phyloP scores from a whole-genome alignment of 2,113 vertebrate species.

The Triplophysa rosa region DNA sequence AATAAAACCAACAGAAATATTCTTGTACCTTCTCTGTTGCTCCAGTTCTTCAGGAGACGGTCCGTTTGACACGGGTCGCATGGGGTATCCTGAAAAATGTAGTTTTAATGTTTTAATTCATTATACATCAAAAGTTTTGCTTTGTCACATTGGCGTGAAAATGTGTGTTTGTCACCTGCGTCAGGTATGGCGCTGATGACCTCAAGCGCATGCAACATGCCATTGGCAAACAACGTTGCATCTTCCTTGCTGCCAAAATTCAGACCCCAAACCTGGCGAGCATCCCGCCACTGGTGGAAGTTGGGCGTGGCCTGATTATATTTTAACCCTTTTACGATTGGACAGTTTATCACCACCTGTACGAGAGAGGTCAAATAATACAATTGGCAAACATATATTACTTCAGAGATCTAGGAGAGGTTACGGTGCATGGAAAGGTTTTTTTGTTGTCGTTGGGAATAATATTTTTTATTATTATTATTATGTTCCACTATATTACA shows the following conservation, averaged over 20 bases:
- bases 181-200: constrained; percentile 71
- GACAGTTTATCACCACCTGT: constrained; percentile 93
- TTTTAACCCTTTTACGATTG: constrained; percentile 83
- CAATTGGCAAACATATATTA: not conserved
- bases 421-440: too few relatives aligned
- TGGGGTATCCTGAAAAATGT: constrained; percentile 64
- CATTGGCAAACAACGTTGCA: constrained; percentile 77
- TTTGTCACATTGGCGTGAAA: not conserved
- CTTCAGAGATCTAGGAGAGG: too few relatives aligned
- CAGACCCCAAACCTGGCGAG: constrained; percentile 91
- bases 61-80: constrained; percentile 78
- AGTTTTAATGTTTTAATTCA: not conserved
- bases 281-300: constrained; percentile 92
- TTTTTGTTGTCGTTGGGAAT: too few relatives aligned
- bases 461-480: too few relatives aligned
- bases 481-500: too few relatives aligned
- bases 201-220: constrained; percentile 77
- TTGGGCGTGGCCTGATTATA: constrained; percentile 92
- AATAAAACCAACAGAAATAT: not conserved
- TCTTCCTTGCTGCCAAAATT: constrained; percentile 91
- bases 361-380: not conserved
- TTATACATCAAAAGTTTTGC: not conserved
- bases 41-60: constrained; percentile 83
- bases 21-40: constrained; percentile 80
- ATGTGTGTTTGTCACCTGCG: constrained; percentile 62